Evolutionary conservation across 2,113 vertebrate genomes (phyloP).

Genomic region (Corvus cornix): DNA sequence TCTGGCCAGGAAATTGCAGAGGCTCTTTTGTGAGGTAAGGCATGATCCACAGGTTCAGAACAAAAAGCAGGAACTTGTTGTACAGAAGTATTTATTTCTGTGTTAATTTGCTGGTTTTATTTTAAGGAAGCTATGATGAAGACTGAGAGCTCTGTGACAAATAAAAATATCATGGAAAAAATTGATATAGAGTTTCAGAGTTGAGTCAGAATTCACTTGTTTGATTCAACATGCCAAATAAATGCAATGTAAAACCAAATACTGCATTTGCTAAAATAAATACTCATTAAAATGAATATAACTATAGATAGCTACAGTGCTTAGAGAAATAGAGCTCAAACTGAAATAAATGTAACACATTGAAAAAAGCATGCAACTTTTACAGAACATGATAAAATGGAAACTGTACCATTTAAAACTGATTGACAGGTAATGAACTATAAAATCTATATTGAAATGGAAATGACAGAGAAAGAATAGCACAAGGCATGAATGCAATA

Average conservation of each 20-base stretch:
- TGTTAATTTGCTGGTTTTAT: neutral
- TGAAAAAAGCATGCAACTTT: constrained; percentile 56
- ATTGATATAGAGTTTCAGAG: neutral
- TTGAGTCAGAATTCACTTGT: constrained; percentile 17
- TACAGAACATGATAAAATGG: constrained; percentile 71
- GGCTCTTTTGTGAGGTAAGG: neutral
- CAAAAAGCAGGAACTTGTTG: neutral
- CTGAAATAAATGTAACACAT: constrained; percentile 60
- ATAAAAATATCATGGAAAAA: neutral
- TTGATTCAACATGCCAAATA: constrained; percentile 52
- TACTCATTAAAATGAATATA: constrained; percentile 45
- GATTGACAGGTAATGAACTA: constrained; percentile 79
- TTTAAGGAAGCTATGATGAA: neutral
- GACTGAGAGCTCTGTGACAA: neutral
- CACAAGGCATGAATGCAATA: neutral
- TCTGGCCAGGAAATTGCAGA: neutral
- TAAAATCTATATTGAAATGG: constrained; percentile 74
- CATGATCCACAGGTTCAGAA: neutral
- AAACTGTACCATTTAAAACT: constrained; percentile 58
- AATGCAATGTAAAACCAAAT: constrained; percentile 48
- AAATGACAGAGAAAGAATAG: constrained; percentile 59
- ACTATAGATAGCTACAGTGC: constrained; percentile 38
- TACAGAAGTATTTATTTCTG: neutral
- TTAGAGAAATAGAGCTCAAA: constrained; percentile 62
- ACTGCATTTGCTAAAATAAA: constrained; percentile 68